These are phyloP conservation scores for Epinotia ramella DNA, from an alignment of 2,888 invertebrate genomes.

Conservation along the genomic window DNA sequence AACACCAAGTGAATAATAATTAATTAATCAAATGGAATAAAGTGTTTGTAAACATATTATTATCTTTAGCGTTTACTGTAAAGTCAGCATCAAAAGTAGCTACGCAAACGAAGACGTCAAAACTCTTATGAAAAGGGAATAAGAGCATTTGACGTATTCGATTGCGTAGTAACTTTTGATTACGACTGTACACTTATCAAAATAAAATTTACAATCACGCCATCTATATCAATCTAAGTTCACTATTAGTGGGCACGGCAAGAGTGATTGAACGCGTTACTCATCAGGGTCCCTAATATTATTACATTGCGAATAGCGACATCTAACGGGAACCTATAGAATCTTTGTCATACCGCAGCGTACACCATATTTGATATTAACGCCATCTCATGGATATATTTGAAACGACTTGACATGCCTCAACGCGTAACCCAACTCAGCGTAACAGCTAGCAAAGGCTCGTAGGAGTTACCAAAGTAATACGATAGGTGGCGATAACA, in stretches of 20 bases:
- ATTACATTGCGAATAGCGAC: not conserved
- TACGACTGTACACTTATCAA: not conserved
- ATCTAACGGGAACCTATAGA: not conserved
- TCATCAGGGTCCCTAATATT: not conserved
- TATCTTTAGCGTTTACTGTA: no score
- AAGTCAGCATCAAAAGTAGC: no score
- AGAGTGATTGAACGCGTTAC: not conserved
- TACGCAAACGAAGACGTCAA: no score
- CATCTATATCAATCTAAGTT: not conserved
- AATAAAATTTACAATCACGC: not conserved
- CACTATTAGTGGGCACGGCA: not conserved
- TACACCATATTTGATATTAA: not conserved
- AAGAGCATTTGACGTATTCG: no score
- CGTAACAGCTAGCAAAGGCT: no score
- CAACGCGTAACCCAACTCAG: not conserved
- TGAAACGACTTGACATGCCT: not conserved
- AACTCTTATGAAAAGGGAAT: no score
- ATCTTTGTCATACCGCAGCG: not conserved
- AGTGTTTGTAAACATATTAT: no score
- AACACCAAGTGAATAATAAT: no score
- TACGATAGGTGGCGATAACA: slow-evolving; percentile 16
- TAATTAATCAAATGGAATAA: no score
- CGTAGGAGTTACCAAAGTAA: not conserved
- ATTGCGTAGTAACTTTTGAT: no score
- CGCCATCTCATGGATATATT: slow-evolving; percentile 17